Percentiles rank a stretch among this genome's conserved stretches.
Evolutionary conservation across 2,888 invertebrate genomes (phyloP).

Genomic region (Cylloceria caligata): DNA sequence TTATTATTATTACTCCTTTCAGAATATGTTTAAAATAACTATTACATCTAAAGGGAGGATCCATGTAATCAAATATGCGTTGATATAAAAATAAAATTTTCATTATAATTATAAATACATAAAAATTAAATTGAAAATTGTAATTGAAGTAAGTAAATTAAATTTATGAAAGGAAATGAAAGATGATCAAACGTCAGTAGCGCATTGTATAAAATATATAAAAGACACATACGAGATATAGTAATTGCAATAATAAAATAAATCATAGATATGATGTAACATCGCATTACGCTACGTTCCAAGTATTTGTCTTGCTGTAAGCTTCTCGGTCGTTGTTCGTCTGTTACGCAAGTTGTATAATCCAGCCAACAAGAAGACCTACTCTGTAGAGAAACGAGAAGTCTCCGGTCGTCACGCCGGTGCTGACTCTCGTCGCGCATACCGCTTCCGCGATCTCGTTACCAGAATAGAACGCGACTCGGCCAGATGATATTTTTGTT

Average conservation of each 20-base stretch:
- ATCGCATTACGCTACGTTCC: conserved; percentile 9
- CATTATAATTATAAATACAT: no score
- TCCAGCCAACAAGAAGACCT: conserved; percentile 46
- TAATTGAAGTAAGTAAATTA: neutral
- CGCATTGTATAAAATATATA: no score
- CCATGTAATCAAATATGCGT: no score
- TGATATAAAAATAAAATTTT: no score
- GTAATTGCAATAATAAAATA: neutral
- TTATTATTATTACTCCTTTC: neutral
- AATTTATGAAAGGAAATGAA: neutral
- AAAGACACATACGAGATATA: neutral
- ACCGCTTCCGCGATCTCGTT: conserved; percentile 66
- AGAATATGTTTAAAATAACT: neutral
- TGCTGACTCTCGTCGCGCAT: conserved; percentile 32
- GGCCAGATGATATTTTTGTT: conserved; percentile 67
- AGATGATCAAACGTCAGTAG: neutral
- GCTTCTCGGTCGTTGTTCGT: conserved; percentile 7
- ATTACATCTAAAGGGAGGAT: no score
- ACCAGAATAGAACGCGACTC: conserved; percentile 62
- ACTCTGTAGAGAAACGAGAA: conserved; percentile 33
- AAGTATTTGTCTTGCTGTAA: conserved; percentile 14
- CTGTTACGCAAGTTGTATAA: conserved; percentile 64
- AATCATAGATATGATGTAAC: neutral
- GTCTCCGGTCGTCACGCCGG: conserved; percentile 38
- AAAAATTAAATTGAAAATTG: neutral